Evolutionary conservation across 1,140 invertebrate genomes (phyloP), one percentile per base, ranked within the genome.

Genomic region (Diorhabda sublineata): DNA sequence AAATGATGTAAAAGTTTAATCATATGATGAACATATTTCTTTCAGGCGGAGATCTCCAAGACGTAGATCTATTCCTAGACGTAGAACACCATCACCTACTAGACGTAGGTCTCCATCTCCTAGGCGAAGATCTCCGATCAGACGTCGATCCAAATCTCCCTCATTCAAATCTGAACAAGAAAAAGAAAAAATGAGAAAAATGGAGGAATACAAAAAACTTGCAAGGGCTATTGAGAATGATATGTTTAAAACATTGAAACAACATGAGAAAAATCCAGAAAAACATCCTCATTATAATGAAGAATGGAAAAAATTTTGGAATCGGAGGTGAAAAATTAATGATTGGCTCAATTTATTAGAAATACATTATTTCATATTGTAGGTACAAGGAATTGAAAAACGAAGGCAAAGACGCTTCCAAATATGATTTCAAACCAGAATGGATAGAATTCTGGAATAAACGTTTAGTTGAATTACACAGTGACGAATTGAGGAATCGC

Each of bases 401-500:
- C 5, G 89, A 90, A 79, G 90, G 90, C 56, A 89, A 89, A 76
- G 91, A 94, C 80, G 88, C 91, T 0, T 85, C 87, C 52, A 90
- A 88, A 58, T 87, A 93, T 77, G 92, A 95, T 75, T 94, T 92
- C 75, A 94, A 93, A 75, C 91, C 92, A 0, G 92, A 94, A 74
- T 95, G 92, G 92, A 93, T 93, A 58, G 81, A 86, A 47, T 93
- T 87, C 75, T 95, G 92, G 92, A 92, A 90, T 75, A 86, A 87
- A 66, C 84, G 90, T 9, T 91, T 93, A 87, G 86, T 89, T 42
- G 90, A 93, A 68, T 79, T 95, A 3, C 89, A 92, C 74, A 85
- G 87, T 8, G 86, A 87, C 41, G 89, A 91, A 69, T 63, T 92
- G 4, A 82, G 85, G 52, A 77, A 82, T 5, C 82, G 86, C 42